Base-by-base conservation (phyloP, 2,888 invertebrate genomes). In the Steinernema hermaphroditum region DNA sequence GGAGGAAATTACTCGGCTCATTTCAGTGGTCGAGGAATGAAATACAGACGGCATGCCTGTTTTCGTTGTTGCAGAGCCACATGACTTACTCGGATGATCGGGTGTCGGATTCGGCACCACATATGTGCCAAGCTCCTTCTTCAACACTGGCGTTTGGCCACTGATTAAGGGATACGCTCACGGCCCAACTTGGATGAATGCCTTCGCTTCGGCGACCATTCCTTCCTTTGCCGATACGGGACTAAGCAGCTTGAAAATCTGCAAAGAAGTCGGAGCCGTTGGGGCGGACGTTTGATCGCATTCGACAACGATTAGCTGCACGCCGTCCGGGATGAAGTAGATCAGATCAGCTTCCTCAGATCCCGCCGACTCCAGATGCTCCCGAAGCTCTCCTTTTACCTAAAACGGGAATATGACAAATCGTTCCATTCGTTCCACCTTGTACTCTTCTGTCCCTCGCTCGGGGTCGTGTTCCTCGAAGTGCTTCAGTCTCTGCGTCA, bases 91-190 rank as follows among this genome's bases (percentile, higher is more conserved):
- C 19, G 85, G 83, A 62, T 80, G 78, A 16, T 86, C 86, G 6
- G 86, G 76, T 2, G 90, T 90, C 73, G 91, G 88, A 87, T 92
- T 92, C 0, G 92, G 92, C 78, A 93, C 90, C 72, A 93, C 90
- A 86, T 92, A 92, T 0, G 92, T 92, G 16, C 92, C 92, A 85
- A 90, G 92, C 50, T 90, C 90, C 2, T 91, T 91, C 78, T 91
- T 90, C 77, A 91, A 90, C 74, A 91, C 91, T 1, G 92, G 92
- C 1, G 92, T 92, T 29, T 91, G 89, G 0, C 91, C 91, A 0
- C 92, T 91, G 68, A 92, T 88, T 27, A 93, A 87, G 0, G 92
- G 92, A 88, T 92, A 93, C 1, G 91, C 89, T 91, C 92, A 92
- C 71, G 90, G 89, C 0, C 85, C 85, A 32, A 85, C 85, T 76